Conservation (phyloP, 2,113 vertebrate species). For the Grus americana region DNA sequence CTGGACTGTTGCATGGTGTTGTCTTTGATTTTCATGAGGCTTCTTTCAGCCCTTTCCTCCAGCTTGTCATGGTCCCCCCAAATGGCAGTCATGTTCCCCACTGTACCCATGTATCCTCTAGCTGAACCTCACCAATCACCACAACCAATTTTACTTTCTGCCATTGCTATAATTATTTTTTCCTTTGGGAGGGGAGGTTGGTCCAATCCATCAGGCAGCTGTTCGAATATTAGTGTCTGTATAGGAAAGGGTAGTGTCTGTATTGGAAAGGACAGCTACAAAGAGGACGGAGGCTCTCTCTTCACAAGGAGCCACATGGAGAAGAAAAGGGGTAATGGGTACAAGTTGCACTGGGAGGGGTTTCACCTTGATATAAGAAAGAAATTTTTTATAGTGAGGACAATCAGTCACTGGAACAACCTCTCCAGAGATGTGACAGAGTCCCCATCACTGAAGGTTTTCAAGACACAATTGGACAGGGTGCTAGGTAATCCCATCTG, state of each 20-base stretch:
- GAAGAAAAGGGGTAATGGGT: not conserved
- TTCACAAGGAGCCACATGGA: not conserved
- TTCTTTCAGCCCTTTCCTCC: not conserved
- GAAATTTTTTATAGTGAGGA: not conserved
- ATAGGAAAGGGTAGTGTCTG: not conserved
- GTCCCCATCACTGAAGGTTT: not conserved
- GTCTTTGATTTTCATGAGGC: not conserved
- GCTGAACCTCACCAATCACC: not conserved
- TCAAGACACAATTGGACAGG: not conserved
- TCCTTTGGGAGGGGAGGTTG: not conserved
- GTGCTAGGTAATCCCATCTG: not conserved
- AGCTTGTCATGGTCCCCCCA: not conserved
- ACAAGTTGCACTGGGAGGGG: not conserved
- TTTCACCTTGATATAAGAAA: not conserved
- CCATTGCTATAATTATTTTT: not conserved
- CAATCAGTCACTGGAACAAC: not conserved
- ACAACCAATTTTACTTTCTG: not conserved
- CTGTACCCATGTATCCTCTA: not conserved
- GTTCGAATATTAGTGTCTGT: not conserved
- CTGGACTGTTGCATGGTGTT: not conserved
- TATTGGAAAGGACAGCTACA: not conserved
- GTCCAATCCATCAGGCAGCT: not conserved
- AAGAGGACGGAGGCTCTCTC: not conserved
- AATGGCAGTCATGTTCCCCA: not conserved
- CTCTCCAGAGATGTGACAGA: not conserved